Evolutionary conservation across 2,113 vertebrate genomes (phyloP).

Genomic region (Eublepharis macularius): DNA sequence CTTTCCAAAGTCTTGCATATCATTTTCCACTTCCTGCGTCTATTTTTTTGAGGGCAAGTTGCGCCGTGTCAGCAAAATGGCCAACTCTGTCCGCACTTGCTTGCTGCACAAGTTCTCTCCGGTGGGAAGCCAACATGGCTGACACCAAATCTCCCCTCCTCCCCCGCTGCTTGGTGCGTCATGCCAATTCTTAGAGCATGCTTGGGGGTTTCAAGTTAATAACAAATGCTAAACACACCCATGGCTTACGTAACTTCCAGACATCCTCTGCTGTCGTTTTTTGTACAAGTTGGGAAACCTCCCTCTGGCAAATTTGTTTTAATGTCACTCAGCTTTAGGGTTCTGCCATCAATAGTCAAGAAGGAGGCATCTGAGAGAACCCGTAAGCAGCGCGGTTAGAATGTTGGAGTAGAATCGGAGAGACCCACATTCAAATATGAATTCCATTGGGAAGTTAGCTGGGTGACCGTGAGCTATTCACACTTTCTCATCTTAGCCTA

Average conservation of each 20-base stretch:
- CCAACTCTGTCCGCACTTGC: constrained; percentile 57
- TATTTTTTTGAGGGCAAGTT: constrained; percentile 34
- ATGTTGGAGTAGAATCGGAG: too few species aligned
- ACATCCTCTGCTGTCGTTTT: background rate
- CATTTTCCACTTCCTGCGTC: constrained; percentile 57
- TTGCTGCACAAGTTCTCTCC: constrained; percentile 45
- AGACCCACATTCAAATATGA: too few species aligned
- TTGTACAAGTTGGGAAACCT: background rate
- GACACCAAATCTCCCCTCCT: background rate
- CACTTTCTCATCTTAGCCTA: too few species aligned
- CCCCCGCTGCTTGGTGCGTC: background rate
- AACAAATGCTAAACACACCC: constrained; percentile 43
- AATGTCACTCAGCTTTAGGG: background rate
- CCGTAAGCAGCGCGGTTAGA: too few species aligned
- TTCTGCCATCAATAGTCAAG: too few species aligned
- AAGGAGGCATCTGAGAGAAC: background rate
- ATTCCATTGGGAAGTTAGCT: too few species aligned
- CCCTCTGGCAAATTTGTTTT: background rate
- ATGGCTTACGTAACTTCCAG: constrained; percentile 18
- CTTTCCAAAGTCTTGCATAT: constrained; percentile 66
- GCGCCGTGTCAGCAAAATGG: constrained; percentile 57
- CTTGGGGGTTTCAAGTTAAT: constrained; percentile 14
- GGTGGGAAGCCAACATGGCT: constrained; percentile 42
- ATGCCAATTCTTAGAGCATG: background rate
- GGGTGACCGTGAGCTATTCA: too few species aligned